Evolutionary conservation across 2,888 invertebrate genomes (phyloP), one percentile per base, ranked within the genome.

Genomic region (Sisyra nigra): DNA sequence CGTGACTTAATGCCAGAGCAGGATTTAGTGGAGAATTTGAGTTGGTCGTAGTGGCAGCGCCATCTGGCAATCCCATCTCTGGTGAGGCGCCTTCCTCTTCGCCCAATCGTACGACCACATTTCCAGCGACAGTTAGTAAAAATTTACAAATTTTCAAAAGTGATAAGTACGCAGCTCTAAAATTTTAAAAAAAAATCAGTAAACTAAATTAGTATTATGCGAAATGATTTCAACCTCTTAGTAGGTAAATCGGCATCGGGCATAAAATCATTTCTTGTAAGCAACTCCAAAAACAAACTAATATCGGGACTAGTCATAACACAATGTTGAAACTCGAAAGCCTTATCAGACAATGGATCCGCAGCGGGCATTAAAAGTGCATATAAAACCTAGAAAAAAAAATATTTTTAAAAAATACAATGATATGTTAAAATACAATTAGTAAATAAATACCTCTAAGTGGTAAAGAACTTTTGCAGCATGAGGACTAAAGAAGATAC

Each of bases 361-460:
- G 78, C 66, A 6, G 92, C 88, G 10, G 96, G 96, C 81, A 96
- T 87, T 48, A 96, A 68, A 60, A 93, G 71, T 48, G 89, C 81
- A 62, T 94, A 91, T 47, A 92, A 67, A 40, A 93, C 78, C 76
- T 79, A 54, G 13, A 65, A 60, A 47, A 44, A 46, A 45, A 40
- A 46, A 32, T 41, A 48, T 10, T 24, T 24, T n/a, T n/a, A n/a
- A n/a, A n/a, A n/a, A n/a, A n/a, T n/a, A n/a, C n/a, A 24, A 24
- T 7, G 9, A 13, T 33, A 6, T 5, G 11, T 33, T 33, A 33
- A 33, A 6, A 14, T 5, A 33, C 11, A 3, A 9, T 33, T 33
- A 6, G 9, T 10, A 30, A 8, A 9, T 34, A 36, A 18, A 37
- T 50, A 73, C 86, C 63, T 80, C 79, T 49, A 82, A 65, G 61